phyloP scores from a whole-genome alignment of 2,888 invertebrate species.

The Linyphia triangularis region DNA sequence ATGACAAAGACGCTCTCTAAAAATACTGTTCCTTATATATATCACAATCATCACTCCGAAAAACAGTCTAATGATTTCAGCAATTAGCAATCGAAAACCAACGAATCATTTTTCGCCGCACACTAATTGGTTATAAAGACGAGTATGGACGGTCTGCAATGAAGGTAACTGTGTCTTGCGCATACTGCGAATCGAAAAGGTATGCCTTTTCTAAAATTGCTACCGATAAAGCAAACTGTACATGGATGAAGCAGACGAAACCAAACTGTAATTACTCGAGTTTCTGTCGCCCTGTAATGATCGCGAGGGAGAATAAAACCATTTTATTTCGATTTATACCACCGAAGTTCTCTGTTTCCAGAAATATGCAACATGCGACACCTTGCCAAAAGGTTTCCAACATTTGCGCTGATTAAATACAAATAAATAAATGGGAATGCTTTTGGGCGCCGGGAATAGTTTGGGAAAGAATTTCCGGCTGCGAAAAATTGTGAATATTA shows the following conservation, averaged over 20 bases:
- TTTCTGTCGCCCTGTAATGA: constrained; percentile 7
- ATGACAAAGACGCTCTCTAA: too few species aligned
- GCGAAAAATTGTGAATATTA: constrained; percentile 31
- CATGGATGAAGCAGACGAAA: background rate
- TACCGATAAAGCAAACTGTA: too few species aligned
- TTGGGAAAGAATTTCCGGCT: constrained; percentile 46
- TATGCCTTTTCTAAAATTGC: background rate
- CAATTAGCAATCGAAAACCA: background rate
- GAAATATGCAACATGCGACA: constrained; percentile 31
- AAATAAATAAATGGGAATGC: constrained; percentile 65
- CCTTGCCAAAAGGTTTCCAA: constrained; percentile 47
- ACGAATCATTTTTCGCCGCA: background rate
- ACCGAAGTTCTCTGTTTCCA: background rate
- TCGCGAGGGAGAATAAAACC: constrained; percentile 27
- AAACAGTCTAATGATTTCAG: background rate
- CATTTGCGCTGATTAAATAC: constrained; percentile 53
- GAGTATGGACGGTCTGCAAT: background rate
- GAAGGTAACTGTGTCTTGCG: background rate
- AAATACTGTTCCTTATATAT: too few species aligned
- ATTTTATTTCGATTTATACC: constrained; percentile 54
- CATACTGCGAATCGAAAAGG: background rate
- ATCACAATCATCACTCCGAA: background rate
- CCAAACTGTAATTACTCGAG: constrained; percentile 41
- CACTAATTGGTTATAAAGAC: background rate
- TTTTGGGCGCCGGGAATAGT: constrained; percentile 16